Evolutionary conservation across 2,113 vertebrate species (phyloP), one percentile per base, ranked within the genome.

Genomic region (Thinocorus orbignyianus): DNA sequence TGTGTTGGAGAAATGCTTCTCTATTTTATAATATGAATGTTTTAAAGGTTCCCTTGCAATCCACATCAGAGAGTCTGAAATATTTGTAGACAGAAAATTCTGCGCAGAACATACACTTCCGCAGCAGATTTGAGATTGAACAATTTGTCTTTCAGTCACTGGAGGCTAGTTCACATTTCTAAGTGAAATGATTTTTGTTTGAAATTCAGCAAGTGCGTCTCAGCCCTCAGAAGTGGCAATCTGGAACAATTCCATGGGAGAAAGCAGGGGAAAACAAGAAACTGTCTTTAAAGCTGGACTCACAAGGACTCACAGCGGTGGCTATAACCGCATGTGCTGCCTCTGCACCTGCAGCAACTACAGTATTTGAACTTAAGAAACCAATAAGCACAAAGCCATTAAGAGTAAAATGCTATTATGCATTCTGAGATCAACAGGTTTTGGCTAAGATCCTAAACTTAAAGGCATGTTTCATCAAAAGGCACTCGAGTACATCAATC

Each of bases 391-490:
- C 39, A 51, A 95, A 95, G 61, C 15, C 37, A 81, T 62, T 66
- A 71, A 68, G 41, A 93, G 15, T 20, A 58, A 77, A 91, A 85
- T 78, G 28, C 39, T 51, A 94, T 71, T 87, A 80, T 10, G 26
- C 55, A 37, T 92, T 62, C 31, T 51, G 86, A 88, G 51, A 88
- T 62, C 64, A 96, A 80, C 20, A 69, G 16, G 64, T 81, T 88
- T 88, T 42, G 23, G 73, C 73, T 73, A 62, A 87, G 54, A 89
- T 48, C 24, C 69, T 62, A 51, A 83, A 82, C 87, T 82, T 92
- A 33, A 85, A 92, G 83, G 60, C 37, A 41, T 52, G 26, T 77
- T 86, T 73, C 71, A 82, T 82, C 77, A 73, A 62, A 91, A 77
- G 48, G 49, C 28, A 48, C 42, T 37, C 18, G 18, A 70, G 69